A percentile compares a stretch with the other conserved stretches of the same genome.
These are phyloP conservation scores for Emydura subglobosa DNA, from an alignment of 2,113 vertebrate genomes.

Conservation along the genomic window DNA sequence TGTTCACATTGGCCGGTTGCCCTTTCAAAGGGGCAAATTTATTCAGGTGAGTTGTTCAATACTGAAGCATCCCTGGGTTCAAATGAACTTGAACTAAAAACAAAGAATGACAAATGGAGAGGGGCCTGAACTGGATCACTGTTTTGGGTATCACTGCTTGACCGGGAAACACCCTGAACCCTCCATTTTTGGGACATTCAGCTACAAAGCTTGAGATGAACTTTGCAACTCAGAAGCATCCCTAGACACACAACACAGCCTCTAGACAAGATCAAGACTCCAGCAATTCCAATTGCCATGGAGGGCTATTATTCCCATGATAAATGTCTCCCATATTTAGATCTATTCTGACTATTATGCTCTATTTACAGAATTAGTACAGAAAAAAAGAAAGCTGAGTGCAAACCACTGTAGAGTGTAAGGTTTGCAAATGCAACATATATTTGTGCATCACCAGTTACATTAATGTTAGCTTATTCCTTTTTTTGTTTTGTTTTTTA, in stretches of 20 bases:
- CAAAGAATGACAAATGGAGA: not conserved
- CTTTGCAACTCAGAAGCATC: not conserved
- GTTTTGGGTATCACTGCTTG: not conserved
- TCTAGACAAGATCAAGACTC: not conserved
- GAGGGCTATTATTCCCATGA: not conserved
- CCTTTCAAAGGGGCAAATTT: not conserved
- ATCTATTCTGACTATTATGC: not conserved
- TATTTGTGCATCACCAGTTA: conserved; percentile 15
- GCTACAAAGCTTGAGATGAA: not conserved
- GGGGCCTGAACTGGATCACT: not conserved
- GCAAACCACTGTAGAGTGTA: not conserved
- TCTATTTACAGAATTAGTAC: not conserved
- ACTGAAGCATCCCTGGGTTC: not conserved
- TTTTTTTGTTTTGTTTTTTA: not conserved
- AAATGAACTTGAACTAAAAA: not conserved
- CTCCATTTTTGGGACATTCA: not conserved
- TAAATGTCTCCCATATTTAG: not conserved
- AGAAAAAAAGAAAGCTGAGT: not conserved
- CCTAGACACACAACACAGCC: accelerated
- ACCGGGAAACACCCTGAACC: not conserved
- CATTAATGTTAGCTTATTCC: not conserved
- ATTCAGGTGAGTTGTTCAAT: conserved; percentile 7
- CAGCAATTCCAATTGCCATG: not conserved
- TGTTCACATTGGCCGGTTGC: not conserved
- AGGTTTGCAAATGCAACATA: not conserved